These are phyloP conservation scores for Paedocypris sp. DNA, from an alignment of 2,113 vertebrate genomes.

Conservation along the genomic window DNA sequence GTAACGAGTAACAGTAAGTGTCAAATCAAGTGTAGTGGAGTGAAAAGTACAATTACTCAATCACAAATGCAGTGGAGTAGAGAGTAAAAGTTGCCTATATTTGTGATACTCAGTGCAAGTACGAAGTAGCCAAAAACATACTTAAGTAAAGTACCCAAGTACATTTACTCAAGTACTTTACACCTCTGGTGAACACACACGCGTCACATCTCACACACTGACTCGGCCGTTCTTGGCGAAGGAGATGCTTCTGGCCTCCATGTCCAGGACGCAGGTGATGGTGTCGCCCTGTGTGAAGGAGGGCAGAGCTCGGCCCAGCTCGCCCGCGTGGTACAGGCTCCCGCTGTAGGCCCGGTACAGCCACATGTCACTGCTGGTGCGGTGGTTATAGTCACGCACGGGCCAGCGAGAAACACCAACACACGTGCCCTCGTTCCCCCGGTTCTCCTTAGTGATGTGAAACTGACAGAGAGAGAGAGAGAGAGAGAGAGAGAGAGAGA, in stretches of 20 bases:
- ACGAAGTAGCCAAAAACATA: too few relatives aligned
- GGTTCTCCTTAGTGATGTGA: slow-evolving; percentile 65
- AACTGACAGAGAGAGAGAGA: slow-evolving; percentile 47
- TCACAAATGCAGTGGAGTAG: too few relatives aligned
- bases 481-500: too few relatives aligned
- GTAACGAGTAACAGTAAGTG: too few relatives aligned
- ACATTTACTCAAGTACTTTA: too few relatives aligned
- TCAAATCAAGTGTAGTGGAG: too few relatives aligned
- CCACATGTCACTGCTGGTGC: slow-evolving; percentile 73
- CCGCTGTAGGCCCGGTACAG: slow-evolving; percentile 72
- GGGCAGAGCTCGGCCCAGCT: slow-evolving; percentile 60
- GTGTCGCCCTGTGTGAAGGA: slow-evolving; percentile 70
- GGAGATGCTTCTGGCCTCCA: slow-evolving; percentile 68
- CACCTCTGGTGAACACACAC: too few relatives aligned
- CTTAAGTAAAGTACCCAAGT: too few relatives aligned
- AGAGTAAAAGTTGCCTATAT: too few relatives aligned
- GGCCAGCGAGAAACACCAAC: slow-evolving; percentile 68
- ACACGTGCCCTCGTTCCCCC: slow-evolving; percentile 68
- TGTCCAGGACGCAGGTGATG: slow-evolving; percentile 70
- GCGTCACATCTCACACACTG: too few relatives aligned
- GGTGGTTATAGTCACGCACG: slow-evolving; percentile 67
- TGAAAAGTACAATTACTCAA: too few relatives aligned
- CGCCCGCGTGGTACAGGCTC: slow-evolving; percentile 67
- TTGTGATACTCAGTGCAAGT: too few relatives aligned
- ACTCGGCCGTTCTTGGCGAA: slow-evolving; percentile 72